Conservation (phyloP, 2,797 vertebrate species). For the Valencia hispanica region DNA sequence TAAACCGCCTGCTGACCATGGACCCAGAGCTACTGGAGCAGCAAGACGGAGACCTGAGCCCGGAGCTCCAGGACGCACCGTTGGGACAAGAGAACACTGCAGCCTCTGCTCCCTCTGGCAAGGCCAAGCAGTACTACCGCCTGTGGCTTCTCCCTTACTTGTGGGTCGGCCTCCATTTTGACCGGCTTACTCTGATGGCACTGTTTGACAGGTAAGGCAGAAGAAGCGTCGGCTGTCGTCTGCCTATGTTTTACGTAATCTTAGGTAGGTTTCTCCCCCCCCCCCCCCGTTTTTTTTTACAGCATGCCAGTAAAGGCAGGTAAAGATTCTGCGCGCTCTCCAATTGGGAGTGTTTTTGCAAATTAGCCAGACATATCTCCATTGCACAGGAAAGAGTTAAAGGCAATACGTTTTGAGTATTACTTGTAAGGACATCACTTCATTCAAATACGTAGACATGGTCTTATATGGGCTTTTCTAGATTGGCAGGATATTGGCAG, state of each 20-base stretch:
- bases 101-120: slow-evolving; percentile 76
- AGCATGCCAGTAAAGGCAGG: background rate
- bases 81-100: slow-evolving; percentile 84
- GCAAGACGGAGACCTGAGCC: slow-evolving; percentile 94
- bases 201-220: slow-evolving; percentile 91
- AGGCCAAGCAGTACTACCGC: slow-evolving; percentile 95
- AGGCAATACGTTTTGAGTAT: too few relatives aligned
- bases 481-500: too few relatives aligned
- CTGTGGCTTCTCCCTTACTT: slow-evolving; percentile 95
- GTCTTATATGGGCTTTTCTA: too few relatives aligned
- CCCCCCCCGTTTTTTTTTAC: too few relatives aligned
- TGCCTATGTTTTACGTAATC: background rate
- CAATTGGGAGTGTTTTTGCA: background rate
- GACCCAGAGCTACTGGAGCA: slow-evolving; percentile 96
- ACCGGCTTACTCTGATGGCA: slow-evolving; percentile 96
- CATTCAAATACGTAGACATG: too few relatives aligned
- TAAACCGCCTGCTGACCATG: slow-evolving; percentile 95
- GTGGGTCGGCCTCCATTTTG: slow-evolving; percentile 97
- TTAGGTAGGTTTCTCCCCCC: too few relatives aligned
- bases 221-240: background rate
- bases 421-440: too few relatives aligned
- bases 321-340: background rate
- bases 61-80: slow-evolving; percentile 92
- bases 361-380: too few relatives aligned
- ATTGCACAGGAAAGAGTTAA: too few relatives aligned